A percentile compares a stretch with the other conserved stretches of the same genome.
Evolutionary conservation across 2,797 vertebrate genomes (phyloP).

Genomic region (Mus spretus): DNA sequence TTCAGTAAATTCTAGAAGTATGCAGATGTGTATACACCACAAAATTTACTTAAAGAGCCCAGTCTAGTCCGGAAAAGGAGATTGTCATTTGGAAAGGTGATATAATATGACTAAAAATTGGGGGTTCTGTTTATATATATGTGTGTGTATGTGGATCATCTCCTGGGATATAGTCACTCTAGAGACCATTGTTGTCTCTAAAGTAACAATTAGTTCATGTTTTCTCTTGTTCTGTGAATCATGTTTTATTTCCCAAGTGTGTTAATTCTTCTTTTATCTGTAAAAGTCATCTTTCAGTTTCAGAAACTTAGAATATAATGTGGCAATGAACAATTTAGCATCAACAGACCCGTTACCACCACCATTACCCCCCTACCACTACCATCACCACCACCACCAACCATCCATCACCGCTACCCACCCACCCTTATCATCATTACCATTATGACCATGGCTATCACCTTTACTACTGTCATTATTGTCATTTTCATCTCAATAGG

Average conservation of each 20-base stretch:
- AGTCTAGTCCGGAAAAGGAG: neutral
- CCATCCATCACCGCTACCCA: neutral
- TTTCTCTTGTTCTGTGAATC: neutral
- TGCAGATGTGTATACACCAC: neutral
- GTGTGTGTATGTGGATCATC: neutral
- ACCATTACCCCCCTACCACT: neutral
- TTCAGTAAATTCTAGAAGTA: neutral
- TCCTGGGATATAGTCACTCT: slow-evolving; percentile 15
- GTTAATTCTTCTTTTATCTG: slow-evolving; percentile 13
- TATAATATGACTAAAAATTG: neutral
- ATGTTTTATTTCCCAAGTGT: slow-evolving; percentile 11
- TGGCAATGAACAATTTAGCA: neutral
- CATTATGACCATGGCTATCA: neutral
- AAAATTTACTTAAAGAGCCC: neutral
- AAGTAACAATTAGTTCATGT: slow-evolving; percentile 48
- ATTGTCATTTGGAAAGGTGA: neutral
- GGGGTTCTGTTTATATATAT: neutral
- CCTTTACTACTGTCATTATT: neutral
- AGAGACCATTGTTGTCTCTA: neutral
- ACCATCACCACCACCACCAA: no score
- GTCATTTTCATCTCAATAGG: neutral
- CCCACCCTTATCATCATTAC: neutral
- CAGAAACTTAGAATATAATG: neutral
- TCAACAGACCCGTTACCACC: neutral
- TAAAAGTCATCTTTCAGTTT: neutral